These are phyloP conservation scores for Sarcoramphus papa DNA, from an alignment of 2,797 vertebrate genomes.

Conservation along the genomic window DNA sequence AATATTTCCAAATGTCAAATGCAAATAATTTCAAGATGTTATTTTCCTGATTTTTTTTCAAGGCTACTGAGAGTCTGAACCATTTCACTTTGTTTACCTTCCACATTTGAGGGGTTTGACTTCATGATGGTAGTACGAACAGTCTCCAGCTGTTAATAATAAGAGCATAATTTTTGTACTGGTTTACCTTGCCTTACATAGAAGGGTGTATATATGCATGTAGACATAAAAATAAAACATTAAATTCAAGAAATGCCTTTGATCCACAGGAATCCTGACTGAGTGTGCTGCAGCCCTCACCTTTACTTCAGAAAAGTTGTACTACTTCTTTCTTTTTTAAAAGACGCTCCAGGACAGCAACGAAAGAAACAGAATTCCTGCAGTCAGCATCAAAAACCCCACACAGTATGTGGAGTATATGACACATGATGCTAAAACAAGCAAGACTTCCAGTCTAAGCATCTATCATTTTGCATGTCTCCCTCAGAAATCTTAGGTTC, in stretches of 20 bases:
- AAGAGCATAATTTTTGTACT: neutral
- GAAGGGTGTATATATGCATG: neutral
- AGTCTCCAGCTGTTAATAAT: neutral
- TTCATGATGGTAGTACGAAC: neutral
- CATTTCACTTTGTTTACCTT: neutral
- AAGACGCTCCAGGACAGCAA: neutral
- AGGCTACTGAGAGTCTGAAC: neutral
- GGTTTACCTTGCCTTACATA: neutral
- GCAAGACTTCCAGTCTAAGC: neutral
- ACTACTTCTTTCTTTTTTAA: neutral
- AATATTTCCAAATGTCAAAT: neutral
- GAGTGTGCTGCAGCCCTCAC: neutral
- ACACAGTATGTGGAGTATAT: neutral
- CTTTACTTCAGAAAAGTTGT: neutral
- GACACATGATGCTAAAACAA: neutral
- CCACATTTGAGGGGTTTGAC: neutral
- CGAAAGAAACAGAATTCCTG: neutral
- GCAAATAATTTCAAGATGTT: neutral
- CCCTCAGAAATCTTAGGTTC: neutral
- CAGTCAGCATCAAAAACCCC: neutral
- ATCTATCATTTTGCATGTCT: neutral
- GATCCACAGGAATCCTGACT: neutral
- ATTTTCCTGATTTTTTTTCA: neutral
- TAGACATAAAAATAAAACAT: neutral
- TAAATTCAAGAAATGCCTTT: neutral